A percentile compares a stretch with the other conserved stretches of the same genome.
phyloP scores from a whole-genome alignment of 2,113 vertebrate species.

The Alaudala cheleensis region DNA sequence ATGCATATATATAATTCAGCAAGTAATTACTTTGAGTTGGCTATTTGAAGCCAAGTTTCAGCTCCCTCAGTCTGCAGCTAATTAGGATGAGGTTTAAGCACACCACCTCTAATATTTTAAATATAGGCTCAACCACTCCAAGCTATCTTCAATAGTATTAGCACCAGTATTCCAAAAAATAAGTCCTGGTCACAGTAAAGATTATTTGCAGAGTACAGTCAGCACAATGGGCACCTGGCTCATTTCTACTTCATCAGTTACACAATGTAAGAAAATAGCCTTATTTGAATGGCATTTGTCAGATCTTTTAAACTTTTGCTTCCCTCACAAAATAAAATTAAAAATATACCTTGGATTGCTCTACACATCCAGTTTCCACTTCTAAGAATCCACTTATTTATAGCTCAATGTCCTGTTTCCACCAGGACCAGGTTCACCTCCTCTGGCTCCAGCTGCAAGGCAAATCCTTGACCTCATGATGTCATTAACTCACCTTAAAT shows the following conservation, averaged over 20 bases:
- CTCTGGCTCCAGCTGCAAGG: background rate
- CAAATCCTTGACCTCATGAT: rapidly evolving
- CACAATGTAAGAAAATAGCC: background rate
- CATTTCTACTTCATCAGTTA: background rate
- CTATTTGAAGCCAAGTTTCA: background rate
- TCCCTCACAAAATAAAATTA: background rate
- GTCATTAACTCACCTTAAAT: background rate
- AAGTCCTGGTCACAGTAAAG: background rate
- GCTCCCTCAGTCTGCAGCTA: background rate
- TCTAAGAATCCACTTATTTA: background rate
- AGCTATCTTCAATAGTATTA: background rate
- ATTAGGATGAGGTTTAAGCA: background rate
- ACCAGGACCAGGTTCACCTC: background rate
- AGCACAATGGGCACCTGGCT: background rate
- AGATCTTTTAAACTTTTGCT: background rate
- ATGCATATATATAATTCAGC: background rate
- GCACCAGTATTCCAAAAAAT: background rate
- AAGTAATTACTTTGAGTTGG: background rate
- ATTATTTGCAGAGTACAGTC: background rate
- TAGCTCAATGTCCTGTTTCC: background rate
- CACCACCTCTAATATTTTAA: background rate
- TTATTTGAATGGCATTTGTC: background rate
- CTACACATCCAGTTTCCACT: background rate
- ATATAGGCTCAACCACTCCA: background rate
- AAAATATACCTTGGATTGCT: background rate